These are phyloP conservation scores for Gadus macrocephalus DNA, from an alignment of 2,113 vertebrate genomes.

Conservation along the genomic window DNA sequence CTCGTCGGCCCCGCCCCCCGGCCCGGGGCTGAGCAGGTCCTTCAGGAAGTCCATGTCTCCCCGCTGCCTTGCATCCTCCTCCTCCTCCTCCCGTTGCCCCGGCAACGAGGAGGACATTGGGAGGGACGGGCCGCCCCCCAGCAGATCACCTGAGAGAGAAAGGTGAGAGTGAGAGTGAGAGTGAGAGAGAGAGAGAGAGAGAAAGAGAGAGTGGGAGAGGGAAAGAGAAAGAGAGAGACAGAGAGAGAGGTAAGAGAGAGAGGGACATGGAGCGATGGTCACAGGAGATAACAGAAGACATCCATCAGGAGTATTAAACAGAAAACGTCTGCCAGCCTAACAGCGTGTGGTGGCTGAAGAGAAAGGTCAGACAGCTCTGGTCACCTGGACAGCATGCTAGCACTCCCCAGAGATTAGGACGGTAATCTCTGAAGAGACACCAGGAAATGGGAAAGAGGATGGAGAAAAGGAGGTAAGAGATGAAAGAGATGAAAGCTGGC, in stretches of 20 bases:
- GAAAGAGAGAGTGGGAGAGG: neutral
- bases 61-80: slow-evolving; percentile 70
- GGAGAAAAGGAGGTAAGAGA: no score
- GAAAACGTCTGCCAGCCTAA: no score
- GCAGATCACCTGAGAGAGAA: slow-evolving; percentile 25
- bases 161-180: neutral
- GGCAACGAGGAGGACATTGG: slow-evolving; percentile 3
- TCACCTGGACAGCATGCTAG: no score
- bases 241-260: neutral
- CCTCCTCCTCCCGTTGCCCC: slow-evolving; percentile 48
- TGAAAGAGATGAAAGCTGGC: no score
- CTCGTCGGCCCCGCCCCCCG: slow-evolving; percentile 49
- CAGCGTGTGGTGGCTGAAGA: no score
- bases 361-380: no score
- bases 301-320: no score
- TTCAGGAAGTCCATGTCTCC: slow-evolving; percentile 79
- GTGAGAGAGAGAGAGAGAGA: neutral
- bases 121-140: neutral
- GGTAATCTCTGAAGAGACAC: no score
- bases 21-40: slow-evolving; percentile 67
- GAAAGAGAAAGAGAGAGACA: no score
- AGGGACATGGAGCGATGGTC: neutral
- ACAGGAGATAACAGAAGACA: no score
- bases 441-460: no score
- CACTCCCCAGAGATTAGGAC: no score